A percentile compares a stretch with the other conserved stretches of the same genome.
phyloP scores from a whole-genome alignment of 92 coral and sea anemone genomes.

The Blastomussa wellsi region DNA sequence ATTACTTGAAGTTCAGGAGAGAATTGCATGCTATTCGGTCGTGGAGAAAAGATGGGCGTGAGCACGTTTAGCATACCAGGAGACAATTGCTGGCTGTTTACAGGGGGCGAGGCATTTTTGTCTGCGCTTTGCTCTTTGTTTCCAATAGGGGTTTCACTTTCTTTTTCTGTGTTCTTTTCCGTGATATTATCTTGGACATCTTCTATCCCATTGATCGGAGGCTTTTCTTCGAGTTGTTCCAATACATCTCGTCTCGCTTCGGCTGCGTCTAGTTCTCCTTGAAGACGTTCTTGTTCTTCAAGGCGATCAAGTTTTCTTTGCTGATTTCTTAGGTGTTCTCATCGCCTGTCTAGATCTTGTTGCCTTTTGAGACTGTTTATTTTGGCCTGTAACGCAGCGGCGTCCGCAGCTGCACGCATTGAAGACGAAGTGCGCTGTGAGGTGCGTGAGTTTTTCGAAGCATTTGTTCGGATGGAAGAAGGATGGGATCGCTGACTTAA shows the following conservation, averaged over 20 bases:
- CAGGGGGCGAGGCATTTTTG: background rate
- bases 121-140: too few relatives aligned
- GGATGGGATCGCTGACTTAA: background rate
- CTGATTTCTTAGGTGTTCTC: conserved; percentile 3
- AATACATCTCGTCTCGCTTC: background rate
- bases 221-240: background rate
- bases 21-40: background rate
- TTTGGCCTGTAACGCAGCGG: background rate
- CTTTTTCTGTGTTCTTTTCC: too few relatives aligned
- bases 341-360: conserved; percentile 24
- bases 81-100: background rate
- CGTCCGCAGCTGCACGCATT: background rate
- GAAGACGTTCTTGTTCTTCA: conserved; percentile 17
- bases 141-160: too few relatives aligned
- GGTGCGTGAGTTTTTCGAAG: background rate
- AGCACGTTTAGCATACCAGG: background rate
- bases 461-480: background rate
- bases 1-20: background rate
- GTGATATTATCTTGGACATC: too few relatives aligned
- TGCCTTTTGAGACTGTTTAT: conserved; percentile 17
- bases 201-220: background rate
- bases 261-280: conserved; percentile 4
- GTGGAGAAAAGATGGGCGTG: background rate
- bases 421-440: background rate
- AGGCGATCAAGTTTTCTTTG: conserved; percentile 40